Conservation (phyloP, 2,113 vertebrate genomes). For the Coregonus clupeaformis region DNA sequence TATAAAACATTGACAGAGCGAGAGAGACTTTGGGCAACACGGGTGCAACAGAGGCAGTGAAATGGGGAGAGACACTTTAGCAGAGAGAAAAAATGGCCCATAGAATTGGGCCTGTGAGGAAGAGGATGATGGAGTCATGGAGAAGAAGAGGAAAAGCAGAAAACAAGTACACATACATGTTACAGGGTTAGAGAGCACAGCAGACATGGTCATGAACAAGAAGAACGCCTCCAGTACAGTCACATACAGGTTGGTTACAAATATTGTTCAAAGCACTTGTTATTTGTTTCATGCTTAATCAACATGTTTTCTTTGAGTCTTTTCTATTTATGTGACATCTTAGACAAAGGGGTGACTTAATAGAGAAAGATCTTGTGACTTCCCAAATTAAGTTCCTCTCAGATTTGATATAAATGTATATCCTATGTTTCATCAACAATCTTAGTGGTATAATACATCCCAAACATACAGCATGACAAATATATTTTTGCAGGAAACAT, state of each 20-base stretch:
- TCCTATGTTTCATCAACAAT: neutral
- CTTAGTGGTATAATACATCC: too few species aligned
- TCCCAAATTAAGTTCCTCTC: neutral
- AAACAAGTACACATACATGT: too few species aligned
- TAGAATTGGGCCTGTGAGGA: neutral
- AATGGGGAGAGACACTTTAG: constrained; percentile 40
- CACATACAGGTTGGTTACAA: constrained; percentile 8
- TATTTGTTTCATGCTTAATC: neutral
- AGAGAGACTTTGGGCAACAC: constrained; percentile 40
- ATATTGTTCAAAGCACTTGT: neutral
- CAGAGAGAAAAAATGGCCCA: too few species aligned
- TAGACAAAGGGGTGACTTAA: too few species aligned
- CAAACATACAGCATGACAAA: too few species aligned
- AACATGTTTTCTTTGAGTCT: neutral
- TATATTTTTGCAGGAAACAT: too few species aligned
- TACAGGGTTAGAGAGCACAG: neutral
- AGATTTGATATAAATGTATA: neutral
- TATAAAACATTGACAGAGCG: neutral
- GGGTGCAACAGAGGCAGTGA: constrained; percentile 36
- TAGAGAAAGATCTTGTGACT: too few species aligned
- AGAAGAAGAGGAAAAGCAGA: too few species aligned
- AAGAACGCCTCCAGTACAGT: constrained; percentile 12
- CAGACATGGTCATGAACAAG: constrained; percentile 10
- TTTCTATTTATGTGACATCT: too few species aligned
- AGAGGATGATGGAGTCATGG: constrained; percentile 28